Evolutionary conservation across 2,113 vertebrate genomes (phyloP).

Genomic region (Prolemur simus): DNA sequence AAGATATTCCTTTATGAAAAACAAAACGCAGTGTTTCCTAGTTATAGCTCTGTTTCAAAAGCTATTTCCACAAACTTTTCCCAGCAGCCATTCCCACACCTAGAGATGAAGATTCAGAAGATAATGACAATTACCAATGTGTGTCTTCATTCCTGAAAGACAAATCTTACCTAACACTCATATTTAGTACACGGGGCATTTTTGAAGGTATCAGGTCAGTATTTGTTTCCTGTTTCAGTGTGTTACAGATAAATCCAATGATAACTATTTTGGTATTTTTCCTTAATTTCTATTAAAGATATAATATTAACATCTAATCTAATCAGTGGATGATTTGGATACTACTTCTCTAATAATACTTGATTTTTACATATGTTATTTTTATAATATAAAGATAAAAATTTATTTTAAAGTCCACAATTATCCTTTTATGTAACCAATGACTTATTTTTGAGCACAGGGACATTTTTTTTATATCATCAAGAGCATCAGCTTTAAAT

Average conservation of each 20-base stretch:
- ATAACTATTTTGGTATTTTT: background rate
- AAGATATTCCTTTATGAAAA: background rate
- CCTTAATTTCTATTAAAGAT: background rate
- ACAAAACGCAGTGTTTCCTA: background rate
- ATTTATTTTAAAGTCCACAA: background rate
- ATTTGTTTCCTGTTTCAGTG: background rate
- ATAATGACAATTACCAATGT: fast-evolving
- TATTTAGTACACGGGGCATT: background rate
- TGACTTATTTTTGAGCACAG: background rate
- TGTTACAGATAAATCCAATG: background rate
- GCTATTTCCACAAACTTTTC: background rate
- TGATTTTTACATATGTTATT: background rate
- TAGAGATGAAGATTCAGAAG: background rate
- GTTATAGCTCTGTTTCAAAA: background rate
- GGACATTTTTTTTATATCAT: background rate
- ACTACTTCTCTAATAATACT: background rate
- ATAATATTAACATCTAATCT: background rate
- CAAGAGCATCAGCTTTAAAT: background rate
- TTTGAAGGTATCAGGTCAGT: background rate
- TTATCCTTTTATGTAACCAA: background rate
- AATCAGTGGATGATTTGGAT: background rate
- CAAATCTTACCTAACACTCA: background rate
- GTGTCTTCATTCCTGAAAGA: background rate
- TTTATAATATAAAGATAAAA: background rate
- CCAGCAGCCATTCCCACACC: background rate